These are phyloP conservation scores for Tetraodon nigroviridis DNA, from an alignment of 2,113 vertebrate genomes.

Conservation along the genomic window DNA sequence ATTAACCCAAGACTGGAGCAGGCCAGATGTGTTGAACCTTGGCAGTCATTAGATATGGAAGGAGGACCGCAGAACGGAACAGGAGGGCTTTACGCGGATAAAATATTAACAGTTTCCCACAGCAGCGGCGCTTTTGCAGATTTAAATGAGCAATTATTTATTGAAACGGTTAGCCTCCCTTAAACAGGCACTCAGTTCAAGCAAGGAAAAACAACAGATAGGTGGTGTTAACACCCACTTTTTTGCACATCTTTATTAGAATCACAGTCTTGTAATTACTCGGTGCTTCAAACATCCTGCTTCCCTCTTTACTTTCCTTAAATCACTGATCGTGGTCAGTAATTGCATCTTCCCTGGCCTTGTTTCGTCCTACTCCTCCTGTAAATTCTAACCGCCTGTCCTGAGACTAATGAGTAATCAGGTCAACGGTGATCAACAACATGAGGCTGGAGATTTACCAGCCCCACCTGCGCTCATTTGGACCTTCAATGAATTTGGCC, in stretches of 20 bases:
- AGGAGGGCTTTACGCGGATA: constrained; percentile 8
- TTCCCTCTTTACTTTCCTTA: constrained; percentile 36
- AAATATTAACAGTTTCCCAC: constrained; percentile 52
- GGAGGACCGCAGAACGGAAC: constrained; percentile 19
- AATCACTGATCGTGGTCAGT: constrained; percentile 50
- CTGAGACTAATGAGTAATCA: constrained; percentile 62
- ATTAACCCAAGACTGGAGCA: constrained; percentile 50
- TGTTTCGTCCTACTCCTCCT: constrained; percentile 42
- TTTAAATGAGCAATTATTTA: constrained; percentile 27
- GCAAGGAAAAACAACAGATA: constrained; percentile 12
- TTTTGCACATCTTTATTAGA: constrained; percentile 18
- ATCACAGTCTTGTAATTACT: constrained; percentile 22
- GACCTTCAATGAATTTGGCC: constrained; percentile 49
- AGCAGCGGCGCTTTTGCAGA: constrained; percentile 17
- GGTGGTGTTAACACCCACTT: constrained; percentile 12
- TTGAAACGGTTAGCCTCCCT: constrained; percentile 17
- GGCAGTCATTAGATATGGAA: constrained; percentile 37
- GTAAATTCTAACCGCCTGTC: constrained; percentile 55
- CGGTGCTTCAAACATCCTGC: constrained; percentile 28
- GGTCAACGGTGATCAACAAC: constrained; percentile 53
- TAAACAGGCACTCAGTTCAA: constrained; percentile 8
- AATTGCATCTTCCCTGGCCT: constrained; percentile 46
- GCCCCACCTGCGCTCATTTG: constrained; percentile 35
- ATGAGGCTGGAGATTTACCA: constrained; percentile 42
- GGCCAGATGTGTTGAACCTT: constrained; percentile 34